Evolutionary conservation across 2,113 vertebrate genomes (phyloP).

Genomic region (Struthio camelus): DNA sequence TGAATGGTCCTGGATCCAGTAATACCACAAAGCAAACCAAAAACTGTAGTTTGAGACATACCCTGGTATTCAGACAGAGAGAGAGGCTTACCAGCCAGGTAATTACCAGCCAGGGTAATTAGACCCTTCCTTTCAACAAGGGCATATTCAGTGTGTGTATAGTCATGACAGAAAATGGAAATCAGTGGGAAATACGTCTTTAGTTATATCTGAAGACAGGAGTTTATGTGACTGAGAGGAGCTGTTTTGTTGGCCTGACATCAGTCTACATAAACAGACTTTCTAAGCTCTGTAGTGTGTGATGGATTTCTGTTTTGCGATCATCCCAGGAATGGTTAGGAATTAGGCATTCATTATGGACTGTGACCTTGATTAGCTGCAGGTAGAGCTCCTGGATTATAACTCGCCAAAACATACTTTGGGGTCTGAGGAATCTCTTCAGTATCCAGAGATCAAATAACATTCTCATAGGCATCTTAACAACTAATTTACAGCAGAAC

Average conservation of each 20-base stretch:
- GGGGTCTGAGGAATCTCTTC: neutral
- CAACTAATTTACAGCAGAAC: neutral
- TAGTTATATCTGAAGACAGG: neutral
- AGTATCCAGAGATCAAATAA: neutral
- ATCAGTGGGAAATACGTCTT: neutral
- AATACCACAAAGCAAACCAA: neutral
- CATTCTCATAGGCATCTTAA: neutral
- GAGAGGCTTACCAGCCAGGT: neutral
- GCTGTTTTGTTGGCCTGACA: neutral
- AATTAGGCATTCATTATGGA: neutral
- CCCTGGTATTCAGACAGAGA: neutral
- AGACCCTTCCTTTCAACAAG: neutral
- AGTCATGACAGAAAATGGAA: neutral
- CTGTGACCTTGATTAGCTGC: neutral
- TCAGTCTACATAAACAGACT: neutral
- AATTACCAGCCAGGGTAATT: neutral
- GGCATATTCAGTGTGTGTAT: rapidly evolving
- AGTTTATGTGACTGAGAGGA: neutral
- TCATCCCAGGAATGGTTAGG: neutral
- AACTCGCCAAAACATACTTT: neutral
- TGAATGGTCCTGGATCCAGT: neutral
- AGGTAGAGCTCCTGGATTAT: neutral
- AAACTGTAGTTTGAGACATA: neutral
- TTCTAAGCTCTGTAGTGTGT: neutral
- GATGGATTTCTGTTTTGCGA: neutral